Conservation (phyloP, 2,797 vertebrate genomes). For the Agapornis canus region DNA sequence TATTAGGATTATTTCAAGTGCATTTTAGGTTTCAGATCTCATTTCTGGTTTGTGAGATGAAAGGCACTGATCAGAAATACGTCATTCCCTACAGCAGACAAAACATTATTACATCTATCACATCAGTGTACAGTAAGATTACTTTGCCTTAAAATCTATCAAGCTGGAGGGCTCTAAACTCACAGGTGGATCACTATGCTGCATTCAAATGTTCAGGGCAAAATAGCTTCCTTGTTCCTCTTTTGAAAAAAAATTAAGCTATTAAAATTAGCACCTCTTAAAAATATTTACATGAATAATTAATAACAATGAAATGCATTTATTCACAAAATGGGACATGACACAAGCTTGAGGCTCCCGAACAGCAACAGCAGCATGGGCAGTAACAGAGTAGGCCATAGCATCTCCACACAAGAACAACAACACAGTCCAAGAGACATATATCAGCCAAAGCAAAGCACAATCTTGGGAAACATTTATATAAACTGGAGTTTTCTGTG, state of each 20-base stretch:
- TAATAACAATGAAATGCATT: background rate
- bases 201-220: background rate
- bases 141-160: background rate
- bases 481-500: background rate
- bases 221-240: background rate
- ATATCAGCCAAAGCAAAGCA: background rate
- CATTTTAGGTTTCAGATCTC: background rate
- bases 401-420: background rate
- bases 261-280: background rate
- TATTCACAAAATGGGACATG: background rate
- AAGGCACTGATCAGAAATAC: background rate
- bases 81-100: background rate
- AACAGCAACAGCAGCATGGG: background rate
- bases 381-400: background rate
- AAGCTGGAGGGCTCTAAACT: background rate
- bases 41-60: background rate
- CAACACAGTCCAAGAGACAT: background rate
- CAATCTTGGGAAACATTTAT: background rate
- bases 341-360: background rate
- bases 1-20: background rate
- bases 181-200: background rate
- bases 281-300: background rate
- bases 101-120: background rate
- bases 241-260: background rate
- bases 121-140: background rate